Evolutionary conservation across 2,888 invertebrate genomes (phyloP).

Genomic region (Phengaris arion): DNA sequence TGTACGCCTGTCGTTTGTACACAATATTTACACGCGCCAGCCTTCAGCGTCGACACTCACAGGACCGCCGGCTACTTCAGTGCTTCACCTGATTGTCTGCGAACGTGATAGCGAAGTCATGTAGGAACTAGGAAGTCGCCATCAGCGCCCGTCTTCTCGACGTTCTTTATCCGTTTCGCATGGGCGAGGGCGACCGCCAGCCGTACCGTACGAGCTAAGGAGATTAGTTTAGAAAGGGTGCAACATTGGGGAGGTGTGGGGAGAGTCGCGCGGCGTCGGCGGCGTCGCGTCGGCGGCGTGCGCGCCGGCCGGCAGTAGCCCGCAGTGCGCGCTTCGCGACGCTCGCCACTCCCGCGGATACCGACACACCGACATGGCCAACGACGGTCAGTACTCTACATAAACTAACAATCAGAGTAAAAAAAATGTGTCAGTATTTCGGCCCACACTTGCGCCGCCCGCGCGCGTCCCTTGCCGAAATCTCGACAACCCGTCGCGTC

Average conservation of each 20-base stretch:
- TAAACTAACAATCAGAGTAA: too few species aligned
- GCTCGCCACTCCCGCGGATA: not conserved
- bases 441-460: not conserved
- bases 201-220: too few species aligned
- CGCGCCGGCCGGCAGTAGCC: constrained; percentile 5
- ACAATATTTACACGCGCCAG: not conserved
- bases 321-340: constrained; percentile 1
- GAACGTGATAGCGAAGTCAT: not conserved
- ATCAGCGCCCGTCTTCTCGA: too few species aligned
- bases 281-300: constrained; percentile 26
- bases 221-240: not conserved
- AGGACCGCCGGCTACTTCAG: not conserved
- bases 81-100: not conserved
- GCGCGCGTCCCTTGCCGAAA: not conserved
- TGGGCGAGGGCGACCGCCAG: too few species aligned
- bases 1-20: not conserved
- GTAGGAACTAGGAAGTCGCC: too few species aligned
- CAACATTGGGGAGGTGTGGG: not conserved
- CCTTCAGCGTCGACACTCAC: not conserved
- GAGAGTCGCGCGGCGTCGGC: constrained; percentile 32
- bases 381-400: constrained; percentile 22
- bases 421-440: not conserved
- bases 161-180: too few species aligned
- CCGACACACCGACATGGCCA: constrained; percentile 9
- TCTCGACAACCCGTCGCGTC: not conserved